These are phyloP conservation scores for Leptopilina drosophilae DNA, from an alignment of 2,888 invertebrate species.

Conservation along the genomic window DNA sequence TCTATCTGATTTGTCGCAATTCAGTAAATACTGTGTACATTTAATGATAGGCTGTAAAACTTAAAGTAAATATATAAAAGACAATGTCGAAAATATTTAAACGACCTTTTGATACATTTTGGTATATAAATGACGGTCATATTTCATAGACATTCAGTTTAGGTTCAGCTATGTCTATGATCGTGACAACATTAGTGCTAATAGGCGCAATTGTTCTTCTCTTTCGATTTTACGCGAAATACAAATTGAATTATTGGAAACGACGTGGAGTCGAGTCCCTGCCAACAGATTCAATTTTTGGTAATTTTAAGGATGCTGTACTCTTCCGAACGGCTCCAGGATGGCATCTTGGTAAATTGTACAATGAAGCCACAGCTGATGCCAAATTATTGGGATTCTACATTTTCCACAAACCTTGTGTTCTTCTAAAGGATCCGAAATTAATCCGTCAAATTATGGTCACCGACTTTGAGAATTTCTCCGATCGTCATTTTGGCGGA, in stretches of 20 bases:
- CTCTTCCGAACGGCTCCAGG: slow-evolving; percentile 68
- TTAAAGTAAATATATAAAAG: no score
- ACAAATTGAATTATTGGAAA: slow-evolving; percentile 71
- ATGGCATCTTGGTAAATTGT: slow-evolving; percentile 65
- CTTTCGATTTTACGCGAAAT: slow-evolving; percentile 57
- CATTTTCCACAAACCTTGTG: slow-evolving; percentile 77
- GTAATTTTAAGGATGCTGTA: slow-evolving; percentile 69
- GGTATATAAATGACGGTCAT: no score
- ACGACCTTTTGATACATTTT: no score
- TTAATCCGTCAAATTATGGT: slow-evolving; percentile 77
- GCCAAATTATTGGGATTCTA: slow-evolving; percentile 77
- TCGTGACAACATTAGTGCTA: no score
- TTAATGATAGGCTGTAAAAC: no score
- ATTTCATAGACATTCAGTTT: no score
- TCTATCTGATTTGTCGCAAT: no score
- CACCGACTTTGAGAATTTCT: slow-evolving; percentile 78
- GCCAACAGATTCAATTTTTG: slow-evolving; percentile 64
- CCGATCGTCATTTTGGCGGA: slow-evolving; percentile 76
- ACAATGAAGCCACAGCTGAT: slow-evolving; percentile 56
- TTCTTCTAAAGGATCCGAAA: slow-evolving; percentile 77
- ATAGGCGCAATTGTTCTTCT: background rate
- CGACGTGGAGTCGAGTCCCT: slow-evolving; percentile 67
- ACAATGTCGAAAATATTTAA: no score
- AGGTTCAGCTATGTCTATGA: no score
- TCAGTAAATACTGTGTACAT: no score